A percentile compares a stretch with the other conserved stretches of the same genome.
Conservation (phyloP, 2,797 vertebrate species). For the Sparidentex hasta region DNA sequence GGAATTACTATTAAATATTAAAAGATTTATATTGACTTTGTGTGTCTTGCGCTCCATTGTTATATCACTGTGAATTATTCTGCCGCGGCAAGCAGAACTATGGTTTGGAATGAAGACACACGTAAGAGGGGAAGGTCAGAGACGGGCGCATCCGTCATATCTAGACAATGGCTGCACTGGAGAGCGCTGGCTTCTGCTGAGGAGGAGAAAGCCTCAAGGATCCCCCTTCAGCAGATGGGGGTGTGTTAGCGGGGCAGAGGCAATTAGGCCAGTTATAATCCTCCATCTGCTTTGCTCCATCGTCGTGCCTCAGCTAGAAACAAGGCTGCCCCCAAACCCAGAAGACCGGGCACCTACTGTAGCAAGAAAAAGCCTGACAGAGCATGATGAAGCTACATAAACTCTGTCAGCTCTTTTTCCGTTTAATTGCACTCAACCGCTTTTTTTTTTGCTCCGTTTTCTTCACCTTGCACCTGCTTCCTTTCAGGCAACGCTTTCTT, state of each 20-base stretch:
- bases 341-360: conserved; percentile 40
- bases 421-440: conserved; percentile 44
- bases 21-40: conserved; percentile 34
- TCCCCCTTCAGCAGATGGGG: conserved; percentile 75
- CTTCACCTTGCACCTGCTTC: conserved; percentile 49
- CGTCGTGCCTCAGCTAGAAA: conserved; percentile 58
- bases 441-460: conserved; percentile 18
- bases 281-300: conserved; percentile 80
- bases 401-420: conserved; percentile 66
- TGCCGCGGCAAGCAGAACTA: conserved; percentile 27
- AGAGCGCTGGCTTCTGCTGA: conserved; percentile 45
- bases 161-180: conserved; percentile 53
- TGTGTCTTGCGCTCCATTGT: conserved; percentile 38
- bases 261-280: conserved; percentile 84
- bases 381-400: conserved; percentile 48
- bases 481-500: conserved; percentile 22
- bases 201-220: conserved; percentile 70
- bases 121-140: conserved; percentile 58
- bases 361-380: conserved; percentile 72
- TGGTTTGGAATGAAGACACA: conserved; percentile 23
- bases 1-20: conserved; percentile 44
- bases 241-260: conserved; percentile 70
- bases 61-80: conserved; percentile 43
- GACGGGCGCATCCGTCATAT: conserved; percentile 59
- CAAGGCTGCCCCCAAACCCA: conserved; percentile 54